Evolutionary conservation across 1,140 invertebrate species (phyloP).

Genomic region (Cecropterus lyciades): DNA sequence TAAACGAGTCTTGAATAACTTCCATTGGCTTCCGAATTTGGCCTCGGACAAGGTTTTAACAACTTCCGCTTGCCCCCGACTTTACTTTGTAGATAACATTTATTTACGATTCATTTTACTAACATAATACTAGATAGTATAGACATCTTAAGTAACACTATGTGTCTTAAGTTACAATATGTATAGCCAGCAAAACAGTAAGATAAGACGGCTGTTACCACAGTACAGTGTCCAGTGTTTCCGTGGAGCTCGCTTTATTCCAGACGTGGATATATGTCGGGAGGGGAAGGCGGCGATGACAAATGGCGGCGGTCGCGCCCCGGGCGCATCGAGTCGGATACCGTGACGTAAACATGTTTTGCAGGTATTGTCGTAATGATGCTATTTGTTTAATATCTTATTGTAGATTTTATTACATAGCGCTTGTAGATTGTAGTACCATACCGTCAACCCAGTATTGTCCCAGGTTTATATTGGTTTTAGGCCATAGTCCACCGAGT

Average conservation of each 20-base stretch:
- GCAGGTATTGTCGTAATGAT: conserved; percentile 9
- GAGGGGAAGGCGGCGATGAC: conserved; percentile 26
- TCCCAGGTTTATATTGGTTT: too few relatives aligned
- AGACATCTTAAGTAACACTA: too few relatives aligned
- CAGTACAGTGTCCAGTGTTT: background rate
- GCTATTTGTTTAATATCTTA: background rate
- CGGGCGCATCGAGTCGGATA: conserved; percentile 27
- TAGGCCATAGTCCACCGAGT: too few relatives aligned
- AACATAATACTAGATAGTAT: too few relatives aligned
- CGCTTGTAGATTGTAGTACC: too few relatives aligned
- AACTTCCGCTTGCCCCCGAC: too few relatives aligned
- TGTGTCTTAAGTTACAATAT: background rate
- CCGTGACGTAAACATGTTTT: conserved; percentile 40
- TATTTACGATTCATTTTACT: too few relatives aligned
- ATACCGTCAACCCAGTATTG: too few relatives aligned
- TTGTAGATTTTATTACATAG: background rate
- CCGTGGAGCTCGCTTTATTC: conserved; percentile 11
- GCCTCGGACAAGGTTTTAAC: too few relatives aligned
- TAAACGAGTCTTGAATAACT: too few relatives aligned
- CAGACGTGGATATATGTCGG: conserved; percentile 35
- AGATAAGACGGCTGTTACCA: background rate
- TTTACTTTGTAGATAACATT: too few relatives aligned
- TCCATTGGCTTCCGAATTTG: too few relatives aligned
- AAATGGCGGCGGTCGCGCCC: conserved; percentile 34
- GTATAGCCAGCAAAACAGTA: background rate